These are phyloP conservation scores for Sphenopsis melanotis DNA, from an alignment of 2,797 vertebrate genomes.

Conservation along the genomic window DNA sequence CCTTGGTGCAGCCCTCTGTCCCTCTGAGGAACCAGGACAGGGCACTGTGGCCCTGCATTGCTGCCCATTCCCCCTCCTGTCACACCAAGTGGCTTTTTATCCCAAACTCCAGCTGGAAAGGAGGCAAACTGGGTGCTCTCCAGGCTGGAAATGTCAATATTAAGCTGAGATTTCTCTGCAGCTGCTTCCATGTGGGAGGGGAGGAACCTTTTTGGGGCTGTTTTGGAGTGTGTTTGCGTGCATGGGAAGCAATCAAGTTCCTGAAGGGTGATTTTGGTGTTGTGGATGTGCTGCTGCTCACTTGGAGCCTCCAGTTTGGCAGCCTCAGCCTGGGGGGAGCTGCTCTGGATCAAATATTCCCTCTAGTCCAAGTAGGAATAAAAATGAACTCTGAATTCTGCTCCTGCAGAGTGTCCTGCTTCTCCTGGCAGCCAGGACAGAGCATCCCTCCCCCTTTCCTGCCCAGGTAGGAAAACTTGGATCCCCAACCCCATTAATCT, in stretches of 20 bases:
- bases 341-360: neutral
- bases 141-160: conserved; percentile 10
- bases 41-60: neutral
- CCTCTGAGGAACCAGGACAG: neutral
- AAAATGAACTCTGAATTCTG: neutral
- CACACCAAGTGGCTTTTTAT: neutral
- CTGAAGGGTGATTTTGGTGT: neutral
- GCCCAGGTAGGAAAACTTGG: neutral
- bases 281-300: conserved; percentile 37
- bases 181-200: conserved; percentile 22
- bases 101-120: neutral
- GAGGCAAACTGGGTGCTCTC: neutral
- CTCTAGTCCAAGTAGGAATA: neutral
- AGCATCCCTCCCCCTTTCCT: neutral
- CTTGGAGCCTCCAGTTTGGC: neutral
- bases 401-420: neutral
- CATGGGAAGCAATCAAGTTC: neutral
- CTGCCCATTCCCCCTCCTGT: neutral
- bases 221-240: neutral
- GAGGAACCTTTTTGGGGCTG: neutral
- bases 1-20: neutral
- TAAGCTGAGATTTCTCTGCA: conserved; percentile 20
- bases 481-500: neutral
- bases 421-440: neutral
- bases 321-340: neutral